Base-by-base conservation (phyloP, 2,797 vertebrate species). In the Microchirus variegatus region DNA sequence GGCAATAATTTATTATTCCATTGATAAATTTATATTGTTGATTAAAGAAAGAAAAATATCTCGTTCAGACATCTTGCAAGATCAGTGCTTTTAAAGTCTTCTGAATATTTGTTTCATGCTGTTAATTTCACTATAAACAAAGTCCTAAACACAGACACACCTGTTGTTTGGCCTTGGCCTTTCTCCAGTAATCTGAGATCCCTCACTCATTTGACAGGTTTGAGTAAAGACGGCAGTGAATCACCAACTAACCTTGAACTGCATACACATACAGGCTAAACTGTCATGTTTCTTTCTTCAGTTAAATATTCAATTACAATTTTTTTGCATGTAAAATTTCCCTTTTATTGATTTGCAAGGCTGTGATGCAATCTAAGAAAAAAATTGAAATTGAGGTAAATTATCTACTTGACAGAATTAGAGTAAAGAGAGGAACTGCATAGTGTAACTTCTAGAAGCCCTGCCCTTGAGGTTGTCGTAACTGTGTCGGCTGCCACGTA, bases 91-190 rank as follows among this genome's bases (percentile, higher is more conserved):
- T 31, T 6, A 31, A 6, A 31, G 31, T 22, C 31, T 6, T 31
- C 7, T 31, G 31, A 31, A 31, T 6, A 7, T 31, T 31, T 31
- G 26, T 31, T 31, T 31, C 31, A 31, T 31, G 7, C 5, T 5
- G 5, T 31, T 31, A 31, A 31, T 31, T 31, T 31, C 5, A 22
- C 22, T 31, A 7, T 31, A 31, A 31, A 31, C 31, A 8, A 3
- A 31, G 31, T 6, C 31, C 40, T 41, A 54, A 17, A 59, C 18
- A 36, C 52, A 19, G 15, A 54, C n/a, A 52, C 45, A 54, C 46
- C 49, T 69, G 62, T 79, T 56, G 52, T 47, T 50, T 65, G 59
- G 22, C 44, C 72, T 76, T 82, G 73, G 9, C 73, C 58, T 53
- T n/a, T 3, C 13, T 1, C n/a, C 37, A 9, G 61, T 87, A 82